Percentiles rank a stretch among this genome's conserved stretches.
Evolutionary conservation across 2,113 vertebrate species (phyloP).

Genomic region (Myotis lucifugus): DNA sequence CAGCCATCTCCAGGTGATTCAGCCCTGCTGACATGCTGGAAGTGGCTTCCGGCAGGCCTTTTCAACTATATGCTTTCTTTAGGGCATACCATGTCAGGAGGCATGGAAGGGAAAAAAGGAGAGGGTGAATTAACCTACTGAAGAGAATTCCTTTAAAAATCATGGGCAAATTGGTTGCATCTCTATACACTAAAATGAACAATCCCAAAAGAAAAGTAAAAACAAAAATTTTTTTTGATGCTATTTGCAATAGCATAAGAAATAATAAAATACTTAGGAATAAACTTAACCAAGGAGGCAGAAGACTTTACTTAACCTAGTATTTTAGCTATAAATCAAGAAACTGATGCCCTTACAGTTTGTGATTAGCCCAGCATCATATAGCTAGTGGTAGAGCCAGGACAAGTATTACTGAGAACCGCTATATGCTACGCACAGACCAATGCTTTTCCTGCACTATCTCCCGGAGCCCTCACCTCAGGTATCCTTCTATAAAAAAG

Average conservation of each 20-base stretch:
- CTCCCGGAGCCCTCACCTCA: not conserved
- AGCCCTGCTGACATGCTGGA: too few species aligned
- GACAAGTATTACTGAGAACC: fast-evolving
- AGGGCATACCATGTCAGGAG: not conserved
- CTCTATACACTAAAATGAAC: not conserved
- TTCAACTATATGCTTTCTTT: not conserved
- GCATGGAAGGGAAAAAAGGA: fast-evolving
- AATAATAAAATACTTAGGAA: not conserved
- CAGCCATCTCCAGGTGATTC: too few species aligned
- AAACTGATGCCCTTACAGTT: not conserved
- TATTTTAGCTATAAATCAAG: not conserved
- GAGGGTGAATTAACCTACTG: not conserved
- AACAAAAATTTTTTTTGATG: not conserved
- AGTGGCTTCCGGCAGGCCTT: not conserved
- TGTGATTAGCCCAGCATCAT: not conserved
- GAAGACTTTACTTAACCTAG: not conserved
- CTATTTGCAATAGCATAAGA: not conserved
- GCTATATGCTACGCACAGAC: fast-evolving
- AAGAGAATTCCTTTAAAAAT: not conserved
- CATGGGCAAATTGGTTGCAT: not conserved
- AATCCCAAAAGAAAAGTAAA: not conserved
- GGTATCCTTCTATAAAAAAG: not conserved
- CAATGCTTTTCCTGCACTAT: too few species aligned
- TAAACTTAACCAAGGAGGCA: not conserved
- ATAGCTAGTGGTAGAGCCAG: not conserved